A percentile compares a stretch with the other conserved stretches of the same genome.
Conservation (phyloP, 2,888 invertebrate species). For the Acronicta aceris region DNA sequence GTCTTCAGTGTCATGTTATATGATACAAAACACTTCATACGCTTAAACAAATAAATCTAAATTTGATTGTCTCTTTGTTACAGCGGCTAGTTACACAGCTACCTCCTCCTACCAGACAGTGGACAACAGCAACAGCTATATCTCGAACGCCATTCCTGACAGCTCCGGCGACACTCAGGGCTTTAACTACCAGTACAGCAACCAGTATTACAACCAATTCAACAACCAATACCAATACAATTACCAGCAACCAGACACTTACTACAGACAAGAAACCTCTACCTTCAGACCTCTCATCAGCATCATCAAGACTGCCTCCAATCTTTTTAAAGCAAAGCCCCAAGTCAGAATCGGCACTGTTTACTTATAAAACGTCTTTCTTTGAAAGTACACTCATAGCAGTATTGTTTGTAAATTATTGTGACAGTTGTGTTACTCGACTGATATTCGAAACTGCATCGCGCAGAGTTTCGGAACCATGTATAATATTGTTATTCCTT, state of each 20-base stretch:
- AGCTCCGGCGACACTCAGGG: slow-evolving; percentile 81
- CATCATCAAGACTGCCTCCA: slow-evolving; percentile 83
- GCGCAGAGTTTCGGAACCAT: slow-evolving; percentile 78
- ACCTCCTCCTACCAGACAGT: slow-evolving; percentile 80
- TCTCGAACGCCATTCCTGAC: slow-evolving; percentile 88
- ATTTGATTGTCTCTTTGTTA: slow-evolving; percentile 61
- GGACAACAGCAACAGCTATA: slow-evolving; percentile 84
- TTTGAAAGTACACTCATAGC: slow-evolving; percentile 63
- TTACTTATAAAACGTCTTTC: slow-evolving; percentile 71
- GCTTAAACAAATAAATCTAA: slow-evolving; percentile 42
- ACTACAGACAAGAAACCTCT: slow-evolving; percentile 74
- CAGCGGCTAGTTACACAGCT: slow-evolving; percentile 81
- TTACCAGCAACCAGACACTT: slow-evolving; percentile 66
- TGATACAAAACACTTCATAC: neutral
- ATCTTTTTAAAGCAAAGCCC: slow-evolving; percentile 82
- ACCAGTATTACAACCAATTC: slow-evolving; percentile 79
- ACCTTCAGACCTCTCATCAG: slow-evolving; percentile 85
- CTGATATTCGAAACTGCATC: slow-evolving; percentile 84
- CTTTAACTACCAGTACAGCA: slow-evolving; percentile 80
- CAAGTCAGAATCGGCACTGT: slow-evolving; percentile 83
- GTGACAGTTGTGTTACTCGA: slow-evolving; percentile 86
- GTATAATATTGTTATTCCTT: slow-evolving; percentile 86
- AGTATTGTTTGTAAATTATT: slow-evolving; percentile 82
- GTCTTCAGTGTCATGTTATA: no score
- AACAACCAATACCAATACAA: slow-evolving; percentile 76